Evolutionary conservation across 1,140 invertebrate species (phyloP).

Genomic region (Trissolcus basalis): DNA sequence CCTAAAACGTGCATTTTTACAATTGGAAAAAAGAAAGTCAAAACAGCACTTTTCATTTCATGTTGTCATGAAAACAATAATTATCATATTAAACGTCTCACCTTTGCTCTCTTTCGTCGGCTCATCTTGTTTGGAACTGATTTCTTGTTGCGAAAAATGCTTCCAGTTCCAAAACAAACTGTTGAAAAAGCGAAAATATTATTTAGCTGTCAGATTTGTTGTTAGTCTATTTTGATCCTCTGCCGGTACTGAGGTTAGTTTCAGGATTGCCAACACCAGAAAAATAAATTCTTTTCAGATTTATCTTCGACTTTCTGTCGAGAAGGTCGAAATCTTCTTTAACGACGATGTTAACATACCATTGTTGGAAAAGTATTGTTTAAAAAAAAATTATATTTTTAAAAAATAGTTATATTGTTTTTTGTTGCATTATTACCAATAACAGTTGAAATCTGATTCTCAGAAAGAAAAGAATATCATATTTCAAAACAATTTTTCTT

Average conservation of each 20-base stretch:
- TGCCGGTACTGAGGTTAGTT: constrained; percentile 62
- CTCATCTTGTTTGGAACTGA: constrained; percentile 76
- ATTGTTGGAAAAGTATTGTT: too few relatives aligned
- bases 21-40: neutral
- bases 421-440: too few relatives aligned
- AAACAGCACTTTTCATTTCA: neutral
- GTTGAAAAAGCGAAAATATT: constrained; percentile 22
- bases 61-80: neutral
- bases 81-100: constrained; percentile 57
- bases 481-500: too few relatives aligned
- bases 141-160: constrained; percentile 8
- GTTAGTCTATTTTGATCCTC: constrained; percentile 70
- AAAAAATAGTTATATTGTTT: too few relatives aligned
- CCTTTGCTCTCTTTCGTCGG: constrained; percentile 81
- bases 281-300: too few relatives aligned
- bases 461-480: too few relatives aligned
- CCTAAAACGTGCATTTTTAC: constrained; percentile 73
- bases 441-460: too few relatives aligned
- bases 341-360: too few relatives aligned
- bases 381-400: too few relatives aligned
- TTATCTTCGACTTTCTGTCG: neutral
- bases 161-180: constrained; percentile 2
- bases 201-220: constrained; percentile 44
- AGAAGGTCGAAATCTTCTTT: neutral
- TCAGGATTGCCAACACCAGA: constrained; percentile 22